Percentiles rank a stretch among this genome's conserved stretches.
phyloP scores from a whole-genome alignment of 2,888 invertebrate genomes.

The Yponomeuta cagnagella region DNA sequence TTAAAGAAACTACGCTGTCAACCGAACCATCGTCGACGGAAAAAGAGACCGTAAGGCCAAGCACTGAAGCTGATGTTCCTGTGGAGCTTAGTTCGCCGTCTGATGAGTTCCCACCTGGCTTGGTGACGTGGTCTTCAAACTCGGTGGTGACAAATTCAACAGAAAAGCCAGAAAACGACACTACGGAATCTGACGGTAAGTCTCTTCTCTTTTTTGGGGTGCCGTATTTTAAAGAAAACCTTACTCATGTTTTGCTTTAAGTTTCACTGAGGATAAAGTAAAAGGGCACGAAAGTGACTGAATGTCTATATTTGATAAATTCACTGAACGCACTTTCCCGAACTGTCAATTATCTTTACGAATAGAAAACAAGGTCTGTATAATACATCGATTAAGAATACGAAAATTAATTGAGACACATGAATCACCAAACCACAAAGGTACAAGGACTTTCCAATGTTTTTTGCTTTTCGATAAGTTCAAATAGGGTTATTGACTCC shows the following conservation, averaged over 20 bases:
- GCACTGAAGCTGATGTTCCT: slow-evolving; percentile 36
- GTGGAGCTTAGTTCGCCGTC: slow-evolving; percentile 31
- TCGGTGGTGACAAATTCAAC: slow-evolving; percentile 36
- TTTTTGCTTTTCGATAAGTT: neutral
- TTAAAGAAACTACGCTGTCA: slow-evolving; percentile 24
- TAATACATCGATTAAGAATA: no score
- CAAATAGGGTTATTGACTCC: neutral
- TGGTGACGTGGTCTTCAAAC: slow-evolving; percentile 73
- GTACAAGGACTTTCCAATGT: neutral
- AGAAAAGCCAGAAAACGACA: slow-evolving; percentile 20
- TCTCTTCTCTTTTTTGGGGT: slow-evolving; percentile 13
- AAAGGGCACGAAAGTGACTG: no score
- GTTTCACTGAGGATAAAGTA: no score
- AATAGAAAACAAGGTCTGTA: no score
- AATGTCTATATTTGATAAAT: no score
- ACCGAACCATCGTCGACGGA: slow-evolving; percentile 32
- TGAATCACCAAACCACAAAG: neutral
- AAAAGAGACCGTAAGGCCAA: slow-evolving; percentile 37
- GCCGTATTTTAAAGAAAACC: no score
- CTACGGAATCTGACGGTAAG: slow-evolving; percentile 47
- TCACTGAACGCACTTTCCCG: no score
- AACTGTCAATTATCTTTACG: no score
- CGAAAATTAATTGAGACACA: neutral
- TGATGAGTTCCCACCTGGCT: slow-evolving; percentile 47
- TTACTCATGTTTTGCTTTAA: no score